A percentile compares a stretch with the other conserved stretches of the same genome.
Evolutionary conservation across 2,888 invertebrate species (phyloP).

Genomic region (Escarpia spicata): DNA sequence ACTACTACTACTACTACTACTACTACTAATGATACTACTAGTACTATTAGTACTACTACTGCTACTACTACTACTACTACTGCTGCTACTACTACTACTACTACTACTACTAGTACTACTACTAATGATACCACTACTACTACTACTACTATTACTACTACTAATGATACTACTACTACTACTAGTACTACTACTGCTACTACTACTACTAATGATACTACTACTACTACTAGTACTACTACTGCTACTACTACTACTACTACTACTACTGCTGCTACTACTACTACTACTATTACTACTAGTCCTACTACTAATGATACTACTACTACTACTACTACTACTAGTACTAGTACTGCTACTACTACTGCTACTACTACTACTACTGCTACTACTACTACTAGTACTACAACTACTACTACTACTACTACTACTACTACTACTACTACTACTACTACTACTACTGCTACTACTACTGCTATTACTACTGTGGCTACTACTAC

Average conservation of each 20-base stretch:
- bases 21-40: background rate
- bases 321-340: conserved; percentile 27
- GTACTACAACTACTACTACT: conserved; percentile 23
- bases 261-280: conserved; percentile 26
- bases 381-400: conserved; percentile 23
- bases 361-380: conserved; percentile 21
- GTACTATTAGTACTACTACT: background rate
- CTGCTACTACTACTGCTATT: conserved; percentile 25
- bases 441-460: conserved; percentile 24
- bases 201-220: background rate
- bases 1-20: background rate
- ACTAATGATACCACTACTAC: background rate
- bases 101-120: background rate
- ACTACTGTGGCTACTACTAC: conserved; percentile 19
- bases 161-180: conserved; percentile 12
- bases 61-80: background rate
- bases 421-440: conserved; percentile 24
- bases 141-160: background rate
- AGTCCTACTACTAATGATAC: conserved; percentile 22
- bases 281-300: conserved; percentile 27
- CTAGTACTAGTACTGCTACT: conserved; percentile 26
- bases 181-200: background rate
- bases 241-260: conserved; percentile 26
- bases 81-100: background rate
- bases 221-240: conserved; percentile 20